phyloP scores from a whole-genome alignment of 2,797 vertebrate species.

The Enteromius thamalakanensis region DNA sequence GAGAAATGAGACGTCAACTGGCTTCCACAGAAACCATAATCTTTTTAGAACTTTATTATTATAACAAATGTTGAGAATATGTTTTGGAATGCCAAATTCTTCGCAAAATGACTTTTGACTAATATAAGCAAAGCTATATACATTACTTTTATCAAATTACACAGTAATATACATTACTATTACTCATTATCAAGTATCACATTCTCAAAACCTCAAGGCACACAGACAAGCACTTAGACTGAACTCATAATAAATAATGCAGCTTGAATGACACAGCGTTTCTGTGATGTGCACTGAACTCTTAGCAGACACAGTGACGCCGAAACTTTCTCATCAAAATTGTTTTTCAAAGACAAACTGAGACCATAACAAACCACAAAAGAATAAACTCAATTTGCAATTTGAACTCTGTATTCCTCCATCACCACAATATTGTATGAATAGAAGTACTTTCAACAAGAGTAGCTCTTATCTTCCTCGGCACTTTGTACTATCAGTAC shows the following conservation, averaged over 20 bases:
- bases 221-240: constrained; percentile 13
- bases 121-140: constrained; percentile 1
- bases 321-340: neutral
- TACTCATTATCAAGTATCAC: neutral
- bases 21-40: neutral
- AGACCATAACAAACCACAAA: constrained; percentile 7
- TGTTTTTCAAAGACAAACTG: constrained; percentile 3
- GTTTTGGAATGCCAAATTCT: neutral
- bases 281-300: constrained; percentile 10
- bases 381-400: constrained; percentile 7
- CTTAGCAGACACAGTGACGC: neutral
- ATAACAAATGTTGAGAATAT: neutral
- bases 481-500: neutral
- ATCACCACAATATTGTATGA: neutral
- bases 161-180: neutral
- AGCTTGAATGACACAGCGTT: neutral
- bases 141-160: neutral
- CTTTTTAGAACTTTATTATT: neutral
- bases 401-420: constrained; percentile 23
- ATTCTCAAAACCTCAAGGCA: constrained; percentile 12
- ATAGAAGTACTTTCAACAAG: neutral
- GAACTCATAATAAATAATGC: constrained; percentile 20
- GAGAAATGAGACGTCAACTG: neutral
- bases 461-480: neutral
- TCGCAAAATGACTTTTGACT: neutral